phyloP scores from a whole-genome alignment of 2,888 invertebrate species.

The Drosophila neonasuta region DNA sequence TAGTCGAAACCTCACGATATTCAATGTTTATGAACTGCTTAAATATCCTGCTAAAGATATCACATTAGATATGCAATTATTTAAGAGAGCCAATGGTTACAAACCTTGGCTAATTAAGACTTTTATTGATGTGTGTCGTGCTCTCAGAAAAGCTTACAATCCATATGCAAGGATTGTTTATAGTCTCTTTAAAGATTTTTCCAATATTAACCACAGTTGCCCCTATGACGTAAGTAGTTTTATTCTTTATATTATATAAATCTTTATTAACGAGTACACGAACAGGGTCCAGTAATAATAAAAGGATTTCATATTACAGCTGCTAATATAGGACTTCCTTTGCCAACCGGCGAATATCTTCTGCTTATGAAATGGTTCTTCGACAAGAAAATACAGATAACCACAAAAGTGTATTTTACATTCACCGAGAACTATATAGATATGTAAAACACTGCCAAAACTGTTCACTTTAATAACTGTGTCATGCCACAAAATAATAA shows the following conservation, averaged over 20 bases:
- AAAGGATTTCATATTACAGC: not conserved
- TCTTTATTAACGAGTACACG: not conserved
- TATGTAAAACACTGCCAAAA: not conserved
- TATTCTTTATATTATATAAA: not conserved
- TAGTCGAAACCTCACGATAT: not conserved
- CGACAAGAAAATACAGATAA: slow-evolving; percentile 2
- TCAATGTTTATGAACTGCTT: not conserved
- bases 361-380: not conserved
- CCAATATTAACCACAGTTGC: not conserved
- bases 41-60: not conserved
- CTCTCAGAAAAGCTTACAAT: not conserved
- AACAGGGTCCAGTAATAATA: not conserved
- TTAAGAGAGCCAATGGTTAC: not conserved
- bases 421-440: not conserved
- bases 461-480: no score
- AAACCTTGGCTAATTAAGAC: not conserved
- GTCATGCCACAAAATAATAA: no score
- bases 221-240: not conserved
- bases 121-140: not conserved
- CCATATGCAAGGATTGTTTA: not conserved
- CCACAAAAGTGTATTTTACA: not conserved
- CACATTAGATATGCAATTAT: not conserved
- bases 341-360: not conserved
- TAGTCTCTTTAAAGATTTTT: not conserved
- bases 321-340: not conserved